Percentiles rank a stretch among this genome's conserved stretches.
Evolutionary conservation across 2,113 vertebrate species (phyloP).

Genomic region (sheep (Ovis aries)): ARS-UI_Ramb_v3.0 NC_082741.1:4946501-4947000

Average conservation of each 20-base stretch:
- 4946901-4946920: neutral
- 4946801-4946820: neutral
- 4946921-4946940: neutral
- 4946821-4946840: neutral
- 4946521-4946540: neutral
- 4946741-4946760: too few species aligned
- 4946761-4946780: too few species aligned
- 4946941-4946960: neutral
- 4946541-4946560: neutral
- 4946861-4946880: neutral
- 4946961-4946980: neutral
- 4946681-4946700: neutral
- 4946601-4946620: neutral
- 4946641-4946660: neutral
- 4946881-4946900: neutral
- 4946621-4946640: neutral
- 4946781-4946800: too few species aligned
- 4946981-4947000: neutral
- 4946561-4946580: neutral
- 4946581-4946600: fast-evolving
- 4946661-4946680: neutral
- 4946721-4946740: too few species aligned
- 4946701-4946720: too few species aligned
- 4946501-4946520: neutral
- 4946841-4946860: neutral